Evolutionary conservation across 2,888 invertebrate genomes (phyloP).

Genomic region (Epistrophe grossulariae): DNA sequence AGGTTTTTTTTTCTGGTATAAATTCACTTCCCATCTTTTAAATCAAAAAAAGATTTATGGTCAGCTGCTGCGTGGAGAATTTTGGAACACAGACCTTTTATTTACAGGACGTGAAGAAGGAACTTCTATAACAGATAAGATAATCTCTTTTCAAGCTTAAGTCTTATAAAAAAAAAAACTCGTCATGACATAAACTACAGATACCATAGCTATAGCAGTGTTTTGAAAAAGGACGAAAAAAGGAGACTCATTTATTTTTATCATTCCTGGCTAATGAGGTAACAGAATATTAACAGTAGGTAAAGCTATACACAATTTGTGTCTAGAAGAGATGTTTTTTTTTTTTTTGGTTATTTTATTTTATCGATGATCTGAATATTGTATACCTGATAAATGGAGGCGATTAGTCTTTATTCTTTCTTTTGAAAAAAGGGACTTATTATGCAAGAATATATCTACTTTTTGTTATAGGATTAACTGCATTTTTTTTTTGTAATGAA

Average conservation of each 20-base stretch:
- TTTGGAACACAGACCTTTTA: slow-evolving; percentile 20
- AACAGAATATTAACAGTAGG: slow-evolving; percentile 59
- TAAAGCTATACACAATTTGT: slow-evolving; percentile 30
- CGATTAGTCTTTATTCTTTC: slow-evolving; percentile 44
- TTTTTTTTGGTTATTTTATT: slow-evolving; percentile 3
- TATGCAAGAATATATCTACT: not conserved
- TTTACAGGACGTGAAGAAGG: not conserved
- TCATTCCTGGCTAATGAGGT: slow-evolving; percentile 70
- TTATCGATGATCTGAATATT: slow-evolving; percentile 57
- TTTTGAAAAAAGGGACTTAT: not conserved
- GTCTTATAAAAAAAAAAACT: slow-evolving; percentile 4
- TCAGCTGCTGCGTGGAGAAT: slow-evolving; percentile 44
- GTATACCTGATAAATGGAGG: slow-evolving; percentile 51
- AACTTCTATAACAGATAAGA: slow-evolving; percentile 29
- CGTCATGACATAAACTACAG: slow-evolving; percentile 11
- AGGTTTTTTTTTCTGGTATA: slow-evolving; percentile 8
- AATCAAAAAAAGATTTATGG: slow-evolving; percentile 64
- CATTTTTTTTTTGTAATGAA: not conserved
- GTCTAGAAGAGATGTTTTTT: not conserved
- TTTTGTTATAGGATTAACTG: not conserved
- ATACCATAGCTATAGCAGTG: not conserved
- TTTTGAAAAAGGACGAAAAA: slow-evolving; percentile 16
- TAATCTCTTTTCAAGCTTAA: slow-evolving; percentile 39
- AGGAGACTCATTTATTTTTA: slow-evolving; percentile 51
- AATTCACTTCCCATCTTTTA: slow-evolving; percentile 33